phyloP scores from a whole-genome alignment of 2,113 vertebrate species.

The Herpetotheres cachinnans region DNA sequence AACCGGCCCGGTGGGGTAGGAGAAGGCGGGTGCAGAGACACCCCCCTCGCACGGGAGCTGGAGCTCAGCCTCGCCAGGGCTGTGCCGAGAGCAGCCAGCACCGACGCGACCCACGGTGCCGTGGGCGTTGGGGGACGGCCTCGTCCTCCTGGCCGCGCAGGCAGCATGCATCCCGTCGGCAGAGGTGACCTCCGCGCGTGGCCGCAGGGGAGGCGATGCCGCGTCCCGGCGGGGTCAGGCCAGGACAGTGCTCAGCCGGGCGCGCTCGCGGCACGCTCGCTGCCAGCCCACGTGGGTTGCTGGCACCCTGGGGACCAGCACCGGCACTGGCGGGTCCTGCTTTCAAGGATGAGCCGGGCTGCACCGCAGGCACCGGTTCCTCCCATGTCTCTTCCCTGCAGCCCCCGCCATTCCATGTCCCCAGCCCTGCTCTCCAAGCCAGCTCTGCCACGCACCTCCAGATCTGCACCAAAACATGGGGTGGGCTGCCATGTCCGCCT shows the following conservation, averaged over 20 bases:
- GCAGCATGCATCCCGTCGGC: neutral
- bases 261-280: rapidly evolving
- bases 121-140: neutral
- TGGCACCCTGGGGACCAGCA: neutral
- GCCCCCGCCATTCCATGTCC: rapidly evolving
- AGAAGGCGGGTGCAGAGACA: no score
- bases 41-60: neutral
- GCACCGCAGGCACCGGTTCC: neutral
- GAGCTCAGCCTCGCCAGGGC: neutral
- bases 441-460: neutral
- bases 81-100: neutral
- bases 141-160: neutral
- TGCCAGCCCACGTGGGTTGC: neutral
- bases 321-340: neutral
- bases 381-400: rapidly evolving
- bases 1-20: rapidly evolving
- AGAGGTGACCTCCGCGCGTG: neutral
- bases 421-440: rapidly evolving
- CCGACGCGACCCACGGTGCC: rapidly evolving
- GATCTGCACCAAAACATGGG: rapidly evolving
- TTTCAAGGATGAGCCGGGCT: neutral
- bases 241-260: neutral
- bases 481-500: neutral
- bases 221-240: neutral
- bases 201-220: neutral